phyloP scores from a whole-genome alignment of 2,797 vertebrate species.

The Arctocebus calabarensis region DNA sequence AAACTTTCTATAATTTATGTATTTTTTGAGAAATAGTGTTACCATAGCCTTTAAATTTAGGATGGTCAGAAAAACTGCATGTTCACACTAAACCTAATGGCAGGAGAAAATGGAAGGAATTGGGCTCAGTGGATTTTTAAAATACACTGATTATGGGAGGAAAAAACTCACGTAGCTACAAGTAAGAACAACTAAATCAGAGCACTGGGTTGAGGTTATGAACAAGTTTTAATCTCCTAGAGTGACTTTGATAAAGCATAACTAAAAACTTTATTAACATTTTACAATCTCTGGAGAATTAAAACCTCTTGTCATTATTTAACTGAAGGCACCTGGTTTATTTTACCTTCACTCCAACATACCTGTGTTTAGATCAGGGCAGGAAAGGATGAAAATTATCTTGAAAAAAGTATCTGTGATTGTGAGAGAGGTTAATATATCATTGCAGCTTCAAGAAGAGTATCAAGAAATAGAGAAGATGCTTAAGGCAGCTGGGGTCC shows the following conservation, averaged over 20 bases:
- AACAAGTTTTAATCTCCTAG: slow-evolving; percentile 32
- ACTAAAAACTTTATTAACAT: slow-evolving; percentile 55
- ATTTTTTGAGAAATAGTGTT: neutral
- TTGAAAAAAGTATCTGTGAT: neutral
- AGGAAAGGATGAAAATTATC: slow-evolving; percentile 37
- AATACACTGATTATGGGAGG: slow-evolving; percentile 19
- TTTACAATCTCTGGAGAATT: slow-evolving; percentile 39
- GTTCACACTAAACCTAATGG: neutral
- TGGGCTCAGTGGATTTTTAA: slow-evolving; percentile 50
- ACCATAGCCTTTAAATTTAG: slow-evolving; percentile 8
- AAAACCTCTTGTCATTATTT: slow-evolving; percentile 7
- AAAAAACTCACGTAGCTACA: neutral
- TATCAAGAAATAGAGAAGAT: slow-evolving; percentile 18
- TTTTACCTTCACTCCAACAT: slow-evolving; percentile 37
- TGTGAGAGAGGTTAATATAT: slow-evolving; percentile 29
- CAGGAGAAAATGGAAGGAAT: neutral
- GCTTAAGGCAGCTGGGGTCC: neutral
- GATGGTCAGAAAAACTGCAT: neutral
- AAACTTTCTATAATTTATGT: neutral
- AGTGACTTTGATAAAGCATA: slow-evolving; percentile 10
- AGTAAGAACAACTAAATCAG: slow-evolving; percentile 12
- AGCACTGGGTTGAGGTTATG: neutral
- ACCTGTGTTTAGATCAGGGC: slow-evolving; percentile 43
- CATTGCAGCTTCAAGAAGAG: slow-evolving; percentile 36
- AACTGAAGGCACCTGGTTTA: slow-evolving; percentile 21